Evolutionary conservation across 2,888 invertebrate species (phyloP).

Genomic region (Callimorpha dominula): DNA sequence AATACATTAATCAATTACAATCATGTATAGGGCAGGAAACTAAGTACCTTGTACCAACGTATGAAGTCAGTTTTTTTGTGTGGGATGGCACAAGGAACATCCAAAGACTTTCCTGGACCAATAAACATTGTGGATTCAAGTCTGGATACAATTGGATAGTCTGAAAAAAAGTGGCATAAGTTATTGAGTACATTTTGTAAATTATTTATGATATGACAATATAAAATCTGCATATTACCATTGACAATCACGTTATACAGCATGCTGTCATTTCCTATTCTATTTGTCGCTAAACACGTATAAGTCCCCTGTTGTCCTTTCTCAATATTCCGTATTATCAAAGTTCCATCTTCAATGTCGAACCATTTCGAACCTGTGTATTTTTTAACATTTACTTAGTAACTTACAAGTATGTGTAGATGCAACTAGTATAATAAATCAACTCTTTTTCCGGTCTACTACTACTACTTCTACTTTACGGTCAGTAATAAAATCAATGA

Average conservation of each 20-base stretch:
- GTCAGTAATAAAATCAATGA: no score
- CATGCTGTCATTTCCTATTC: conserved; percentile 50
- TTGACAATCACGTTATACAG: conserved; percentile 54
- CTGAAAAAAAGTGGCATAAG: neutral
- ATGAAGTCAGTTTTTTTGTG: neutral
- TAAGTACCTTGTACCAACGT: conserved; percentile 3
- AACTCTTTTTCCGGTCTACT: neutral
- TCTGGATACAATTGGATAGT: neutral
- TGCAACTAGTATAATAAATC: neutral
- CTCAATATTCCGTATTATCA: conserved; percentile 62
- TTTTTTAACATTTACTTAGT: neutral
- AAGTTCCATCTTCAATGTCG: conserved; percentile 61
- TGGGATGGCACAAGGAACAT: neutral
- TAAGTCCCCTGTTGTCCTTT: conserved; percentile 53
- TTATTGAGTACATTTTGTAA: neutral
- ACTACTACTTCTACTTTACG: no score
- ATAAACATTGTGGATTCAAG: neutral
- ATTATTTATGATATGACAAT: neutral
- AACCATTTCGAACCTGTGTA: conserved; percentile 59
- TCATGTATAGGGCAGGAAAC: neutral
- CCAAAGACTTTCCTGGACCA: neutral
- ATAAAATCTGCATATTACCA: conserved; percentile 42
- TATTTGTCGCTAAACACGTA: conserved; percentile 62
- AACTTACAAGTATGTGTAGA: no score
- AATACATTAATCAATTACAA: no score